phyloP scores from a whole-genome alignment of 2,888 invertebrate species.

The Crematogaster levior region DNA sequence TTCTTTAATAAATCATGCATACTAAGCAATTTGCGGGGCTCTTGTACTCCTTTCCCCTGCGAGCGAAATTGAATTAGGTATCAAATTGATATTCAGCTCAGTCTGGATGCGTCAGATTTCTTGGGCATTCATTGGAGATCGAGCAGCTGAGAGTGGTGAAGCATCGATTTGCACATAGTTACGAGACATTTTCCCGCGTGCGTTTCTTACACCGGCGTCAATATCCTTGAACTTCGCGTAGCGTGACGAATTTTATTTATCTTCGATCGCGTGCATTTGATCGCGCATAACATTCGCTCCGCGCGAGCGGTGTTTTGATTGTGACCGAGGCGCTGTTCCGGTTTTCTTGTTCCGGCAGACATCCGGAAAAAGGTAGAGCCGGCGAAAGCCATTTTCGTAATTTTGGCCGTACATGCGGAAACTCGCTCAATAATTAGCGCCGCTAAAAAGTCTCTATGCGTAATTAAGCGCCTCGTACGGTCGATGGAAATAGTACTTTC shows the following conservation, averaged over 20 bases:
- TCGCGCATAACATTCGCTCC: not conserved
- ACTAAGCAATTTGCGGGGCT: constrained; percentile 2
- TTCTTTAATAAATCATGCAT: constrained; percentile 5
- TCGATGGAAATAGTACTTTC: constrained; percentile 63
- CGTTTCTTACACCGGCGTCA: not conserved
- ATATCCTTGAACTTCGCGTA: constrained; percentile 46
- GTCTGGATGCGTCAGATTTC: not conserved
- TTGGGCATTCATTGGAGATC: not conserved
- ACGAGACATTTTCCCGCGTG: constrained; percentile 45
- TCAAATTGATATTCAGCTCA: not conserved
- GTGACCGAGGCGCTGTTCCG: not conserved
- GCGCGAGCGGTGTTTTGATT: not conserved
- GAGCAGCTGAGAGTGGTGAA: not conserved
- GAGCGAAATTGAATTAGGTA: constrained; percentile 14
- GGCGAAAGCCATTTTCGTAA: constrained; percentile 34
- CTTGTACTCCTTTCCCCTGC: constrained; percentile 8
- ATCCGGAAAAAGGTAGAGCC: constrained; percentile 49
- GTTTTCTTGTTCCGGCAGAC: constrained; percentile 24
- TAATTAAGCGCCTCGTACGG: constrained; percentile 47
- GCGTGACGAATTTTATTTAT: constrained; percentile 13
- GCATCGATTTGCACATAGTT: constrained; percentile 20
- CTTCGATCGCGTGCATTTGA: not conserved
- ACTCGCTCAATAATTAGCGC: constrained; percentile 62
- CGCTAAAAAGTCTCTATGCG: constrained; percentile 44
- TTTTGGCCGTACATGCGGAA: constrained; percentile 63